Evolutionary conservation across 2,113 vertebrate genomes (phyloP).

Genomic region (Ellobius talpinus): DNA sequence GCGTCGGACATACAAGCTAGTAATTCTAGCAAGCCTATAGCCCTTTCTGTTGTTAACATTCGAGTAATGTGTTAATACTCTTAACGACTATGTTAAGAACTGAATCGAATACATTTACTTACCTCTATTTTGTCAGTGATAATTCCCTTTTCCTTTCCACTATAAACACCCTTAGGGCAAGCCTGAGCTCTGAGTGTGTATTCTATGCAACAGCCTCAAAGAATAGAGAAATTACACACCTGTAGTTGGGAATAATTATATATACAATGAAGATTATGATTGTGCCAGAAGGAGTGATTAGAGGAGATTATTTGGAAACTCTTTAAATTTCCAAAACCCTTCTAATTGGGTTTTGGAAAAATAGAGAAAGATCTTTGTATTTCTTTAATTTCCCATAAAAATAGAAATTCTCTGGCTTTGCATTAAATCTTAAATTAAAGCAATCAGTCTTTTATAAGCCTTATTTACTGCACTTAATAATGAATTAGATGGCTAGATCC

Average conservation of each 20-base stretch:
- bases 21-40: neutral
- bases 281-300: neutral
- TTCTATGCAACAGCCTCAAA: conserved; percentile 31
- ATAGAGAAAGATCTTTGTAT: neutral
- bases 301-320: conserved; percentile 14
- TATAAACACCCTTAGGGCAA: neutral
- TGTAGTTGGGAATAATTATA: neutral
- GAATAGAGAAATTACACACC: neutral
- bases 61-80: neutral
- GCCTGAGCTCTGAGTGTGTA: neutral
- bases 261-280: neutral
- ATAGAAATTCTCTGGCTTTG: conserved; percentile 30
- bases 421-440: conserved; percentile 70
- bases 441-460: conserved; percentile 60
- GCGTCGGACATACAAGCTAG: neutral
- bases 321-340: neutral
- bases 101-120: neutral
- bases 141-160: neutral
- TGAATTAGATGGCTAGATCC: conserved; percentile 55
- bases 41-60: neutral
- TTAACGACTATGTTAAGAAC: neutral
- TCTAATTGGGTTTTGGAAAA: neutral
- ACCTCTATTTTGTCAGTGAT: neutral
- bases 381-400: conserved; percentile 54
- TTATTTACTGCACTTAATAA: conserved; percentile 65